phyloP scores from a whole-genome alignment of 2,888 invertebrate species.

The Argyresthia goedartella region DNA sequence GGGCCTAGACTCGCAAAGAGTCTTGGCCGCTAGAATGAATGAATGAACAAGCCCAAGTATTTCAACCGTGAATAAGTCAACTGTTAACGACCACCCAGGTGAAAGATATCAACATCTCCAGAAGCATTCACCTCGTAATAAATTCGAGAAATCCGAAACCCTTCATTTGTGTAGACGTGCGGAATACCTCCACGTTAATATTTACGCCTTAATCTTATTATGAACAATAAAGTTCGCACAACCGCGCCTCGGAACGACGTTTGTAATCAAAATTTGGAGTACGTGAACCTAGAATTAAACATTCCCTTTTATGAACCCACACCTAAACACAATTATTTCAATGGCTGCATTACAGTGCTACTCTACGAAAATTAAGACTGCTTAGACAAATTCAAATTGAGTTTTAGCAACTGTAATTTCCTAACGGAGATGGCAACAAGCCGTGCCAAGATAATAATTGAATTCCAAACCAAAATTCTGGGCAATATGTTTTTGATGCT shows the following conservation, averaged over 20 bases:
- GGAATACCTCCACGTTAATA: neutral
- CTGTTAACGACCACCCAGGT: too few relatives aligned
- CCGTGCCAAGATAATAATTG: slow-evolving; percentile 55
- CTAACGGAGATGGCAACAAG: slow-evolving; percentile 25
- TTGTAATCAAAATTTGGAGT: slow-evolving; percentile 1
- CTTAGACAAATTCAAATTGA: slow-evolving; percentile 55
- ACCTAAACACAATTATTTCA: slow-evolving; percentile 1
- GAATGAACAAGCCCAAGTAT: too few relatives aligned
- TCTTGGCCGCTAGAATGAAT: too few relatives aligned
- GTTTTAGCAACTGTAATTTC: slow-evolving; percentile 49
- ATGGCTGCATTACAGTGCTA: neutral
- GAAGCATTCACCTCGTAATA: too few relatives aligned
- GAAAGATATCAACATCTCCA: too few relatives aligned
- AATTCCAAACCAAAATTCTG: slow-evolving; percentile 24
- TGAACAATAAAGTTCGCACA: neutral
- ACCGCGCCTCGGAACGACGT: neutral
- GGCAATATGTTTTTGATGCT: slow-evolving; percentile 15
- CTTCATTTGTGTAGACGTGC: too few relatives aligned
- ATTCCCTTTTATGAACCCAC: neutral
- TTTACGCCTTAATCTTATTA: neutral
- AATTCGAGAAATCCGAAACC: too few relatives aligned
- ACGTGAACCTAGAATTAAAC: neutral
- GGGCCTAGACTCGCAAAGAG: too few relatives aligned
- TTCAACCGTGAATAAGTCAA: too few relatives aligned
- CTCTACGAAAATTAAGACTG: slow-evolving; percentile 25